Evolutionary conservation across 2,888 invertebrate genomes (phyloP).

Genomic region (Dryocosmus kuriphilus): DNA sequence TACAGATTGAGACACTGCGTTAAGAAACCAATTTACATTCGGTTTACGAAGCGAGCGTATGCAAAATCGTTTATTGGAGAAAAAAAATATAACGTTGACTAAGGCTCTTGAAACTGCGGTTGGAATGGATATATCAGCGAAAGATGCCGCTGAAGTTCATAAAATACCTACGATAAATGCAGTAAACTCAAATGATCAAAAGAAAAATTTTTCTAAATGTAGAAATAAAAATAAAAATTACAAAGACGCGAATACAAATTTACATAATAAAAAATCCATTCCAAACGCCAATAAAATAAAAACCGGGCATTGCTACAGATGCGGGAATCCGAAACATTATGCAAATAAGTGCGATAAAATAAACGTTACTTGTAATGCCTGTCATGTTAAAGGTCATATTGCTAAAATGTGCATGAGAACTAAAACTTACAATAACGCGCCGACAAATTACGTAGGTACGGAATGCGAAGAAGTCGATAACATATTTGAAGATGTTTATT

Average conservation of each 20-base stretch:
- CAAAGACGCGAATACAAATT: too few species aligned
- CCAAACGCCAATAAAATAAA: too few species aligned
- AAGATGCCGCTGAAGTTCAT: slow-evolving; percentile 59
- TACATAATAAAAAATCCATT: too few species aligned
- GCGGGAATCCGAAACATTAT: too few species aligned
- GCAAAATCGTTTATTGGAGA: slow-evolving; percentile 61
- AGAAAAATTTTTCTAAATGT: too few species aligned
- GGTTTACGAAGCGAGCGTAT: slow-evolving; percentile 58
- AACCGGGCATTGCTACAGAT: too few species aligned
- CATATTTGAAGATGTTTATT: too few species aligned
- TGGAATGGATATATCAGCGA: slow-evolving; percentile 60
- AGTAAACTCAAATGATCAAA: too few species aligned
- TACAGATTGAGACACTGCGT: slow-evolving; percentile 57
- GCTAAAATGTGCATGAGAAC: slow-evolving; percentile 29
- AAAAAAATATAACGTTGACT: slow-evolving; percentile 55
- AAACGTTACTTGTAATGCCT: not conserved
- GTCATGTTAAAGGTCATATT: slow-evolving; percentile 21
- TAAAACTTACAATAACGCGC: not conserved
- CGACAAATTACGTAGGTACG: not conserved
- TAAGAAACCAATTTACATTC: slow-evolving; percentile 64
- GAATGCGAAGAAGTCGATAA: not conserved
- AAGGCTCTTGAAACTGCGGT: slow-evolving; percentile 59
- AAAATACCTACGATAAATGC: slow-evolving; percentile 15
- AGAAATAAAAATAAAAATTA: too few species aligned
- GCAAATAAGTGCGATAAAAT: not conserved